Evolutionary conservation across 2,797 vertebrate genomes (phyloP), one percentile per base, ranked within the genome.

Genomic region (Spheniscus humboldti): DNA sequence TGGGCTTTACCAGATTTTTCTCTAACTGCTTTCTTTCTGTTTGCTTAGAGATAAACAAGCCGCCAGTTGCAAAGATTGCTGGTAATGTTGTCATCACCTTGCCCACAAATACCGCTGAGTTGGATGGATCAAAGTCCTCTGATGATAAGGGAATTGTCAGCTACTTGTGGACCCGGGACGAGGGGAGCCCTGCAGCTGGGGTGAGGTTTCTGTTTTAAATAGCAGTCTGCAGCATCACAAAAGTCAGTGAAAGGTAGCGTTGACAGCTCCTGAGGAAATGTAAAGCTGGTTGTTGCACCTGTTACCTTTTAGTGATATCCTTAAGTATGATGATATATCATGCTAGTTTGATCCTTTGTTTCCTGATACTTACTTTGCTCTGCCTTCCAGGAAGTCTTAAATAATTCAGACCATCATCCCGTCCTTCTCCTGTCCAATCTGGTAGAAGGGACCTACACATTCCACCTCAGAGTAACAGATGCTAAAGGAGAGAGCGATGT

Each of bases 381-480:
- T 89, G 76, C 66, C 76, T 87, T 79, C 47, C 94, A 99, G 99
- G 99, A 99, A 89, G 99, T 99, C 66, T 97, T 99, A 93, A 99
- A 99, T 97, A 98, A 98, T 97, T 99, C 99, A 45, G 99, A 99
- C 97, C 99, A 99, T 96, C 99, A 99, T 94, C 98, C 99, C 2
- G 97, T 99, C 94, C 98, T 99, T 78, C 99, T 99, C 63, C 98
- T 99, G 35, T 98, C 99, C 84, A 99, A 99, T 97, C 97, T 99
- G 97, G 99, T 99, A 13, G 98, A 99, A 97, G 99, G 99, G 35
- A 99, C 98, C 67, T 99, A 99, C 97, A 99, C 97, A 6, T 99
- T 99, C 97, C 98, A 98, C 39, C 97, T 99, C 95, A 99, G 98
- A 66, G 99, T 99, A 73, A 99, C 98, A 0, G 99, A 99, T 96